Conservation (phyloP, 2,888 invertebrate species). For the Junonia oenone region DNA sequence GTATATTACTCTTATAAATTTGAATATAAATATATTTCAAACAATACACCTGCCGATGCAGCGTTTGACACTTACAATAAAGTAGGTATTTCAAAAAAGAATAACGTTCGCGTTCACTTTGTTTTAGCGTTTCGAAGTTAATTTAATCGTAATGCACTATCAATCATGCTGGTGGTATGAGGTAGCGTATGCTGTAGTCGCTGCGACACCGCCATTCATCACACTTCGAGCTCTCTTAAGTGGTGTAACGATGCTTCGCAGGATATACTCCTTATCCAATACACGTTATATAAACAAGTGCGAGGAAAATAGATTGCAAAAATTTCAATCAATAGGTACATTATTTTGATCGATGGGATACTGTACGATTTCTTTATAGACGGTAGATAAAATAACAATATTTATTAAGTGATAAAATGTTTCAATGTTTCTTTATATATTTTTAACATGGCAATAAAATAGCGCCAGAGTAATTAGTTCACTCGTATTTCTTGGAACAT, state of each 20-base stretch:
- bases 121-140: slow-evolving; percentile 32
- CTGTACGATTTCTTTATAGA: background rate
- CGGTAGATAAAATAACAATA: background rate
- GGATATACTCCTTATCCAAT: slow-evolving; percentile 32
- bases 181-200: slow-evolving; percentile 44
- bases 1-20: background rate
- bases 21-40: background rate
- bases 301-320: slow-evolving; percentile 30
- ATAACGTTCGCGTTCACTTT: slow-evolving; percentile 13
- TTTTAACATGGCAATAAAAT: too few species aligned
- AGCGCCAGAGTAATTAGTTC: background rate
- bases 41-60: background rate
- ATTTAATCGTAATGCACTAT: slow-evolving; percentile 60
- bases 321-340: slow-evolving; percentile 8
- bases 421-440: too few species aligned
- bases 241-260: slow-evolving; percentile 51
- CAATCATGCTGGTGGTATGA: slow-evolving; percentile 52
- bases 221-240: slow-evolving; percentile 70
- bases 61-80: background rate
- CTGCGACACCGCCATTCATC: slow-evolving; percentile 62
- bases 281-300: slow-evolving; percentile 30
- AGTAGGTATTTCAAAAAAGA: background rate
- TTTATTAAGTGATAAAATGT: background rate
- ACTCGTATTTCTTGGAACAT: background rate
- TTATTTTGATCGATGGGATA: background rate